phyloP scores from a whole-genome alignment of 2,888 invertebrate genomes.

The Drosophila neotestacea region DNA sequence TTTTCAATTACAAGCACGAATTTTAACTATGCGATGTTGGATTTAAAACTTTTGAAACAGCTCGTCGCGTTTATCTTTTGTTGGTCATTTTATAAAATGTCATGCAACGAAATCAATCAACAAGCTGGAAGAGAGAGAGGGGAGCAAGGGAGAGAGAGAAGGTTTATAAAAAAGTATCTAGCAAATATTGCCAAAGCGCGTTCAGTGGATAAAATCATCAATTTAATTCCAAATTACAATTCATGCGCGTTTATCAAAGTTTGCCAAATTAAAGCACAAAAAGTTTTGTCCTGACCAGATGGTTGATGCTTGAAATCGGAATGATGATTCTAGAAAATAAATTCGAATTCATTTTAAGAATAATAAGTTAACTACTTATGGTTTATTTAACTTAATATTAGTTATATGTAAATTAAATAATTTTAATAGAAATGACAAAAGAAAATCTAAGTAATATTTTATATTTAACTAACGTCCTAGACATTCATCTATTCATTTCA shows the following conservation, averaged over 20 bases:
- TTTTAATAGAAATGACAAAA: no score
- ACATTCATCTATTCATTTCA: not conserved
- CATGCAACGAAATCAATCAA: constrained; percentile 76
- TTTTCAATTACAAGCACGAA: constrained; percentile 67
- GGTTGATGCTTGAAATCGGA: not conserved
- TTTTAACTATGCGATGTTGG: constrained; percentile 49
- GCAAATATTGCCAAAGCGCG: constrained; percentile 40
- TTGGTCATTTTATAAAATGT: constrained; percentile 71
- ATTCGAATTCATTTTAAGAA: not conserved
- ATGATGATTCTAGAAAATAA: constrained; percentile 1
- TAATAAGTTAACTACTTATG: not conserved
- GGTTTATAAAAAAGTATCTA: constrained; percentile 24
- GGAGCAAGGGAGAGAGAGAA: not conserved
- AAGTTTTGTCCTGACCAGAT: constrained; percentile 22
- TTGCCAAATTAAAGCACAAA: constrained; percentile 43
- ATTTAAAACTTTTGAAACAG: constrained; percentile 34
- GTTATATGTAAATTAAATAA: not conserved
- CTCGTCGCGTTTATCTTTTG: constrained; percentile 44
- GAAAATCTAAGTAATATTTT: no score
- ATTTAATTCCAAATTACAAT: constrained; percentile 78
- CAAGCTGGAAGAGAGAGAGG: not conserved
- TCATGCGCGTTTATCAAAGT: constrained; percentile 71
- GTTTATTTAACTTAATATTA: not conserved
- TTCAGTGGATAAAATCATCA: constrained; percentile 55
- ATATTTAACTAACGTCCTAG: no score